A percentile compares a stretch with the other conserved stretches of the same genome.
Conservation (phyloP, 2,113 vertebrate species). For the Xiphias gladius region DNA sequence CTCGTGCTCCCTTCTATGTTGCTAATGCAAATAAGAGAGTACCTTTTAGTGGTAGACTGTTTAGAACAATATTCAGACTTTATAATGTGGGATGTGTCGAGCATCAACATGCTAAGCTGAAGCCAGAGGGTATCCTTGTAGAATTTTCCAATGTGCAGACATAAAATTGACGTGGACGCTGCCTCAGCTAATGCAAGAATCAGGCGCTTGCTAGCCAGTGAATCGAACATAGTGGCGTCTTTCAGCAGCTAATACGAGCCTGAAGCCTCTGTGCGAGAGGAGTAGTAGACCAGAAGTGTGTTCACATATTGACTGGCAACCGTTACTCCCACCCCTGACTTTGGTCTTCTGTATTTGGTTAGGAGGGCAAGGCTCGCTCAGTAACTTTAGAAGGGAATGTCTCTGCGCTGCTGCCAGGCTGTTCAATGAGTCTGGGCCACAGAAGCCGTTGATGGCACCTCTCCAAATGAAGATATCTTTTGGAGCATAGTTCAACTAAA, state of each 20-base stretch:
- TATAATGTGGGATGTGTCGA: not conserved
- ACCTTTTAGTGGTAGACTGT: not conserved
- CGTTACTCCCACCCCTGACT: not conserved
- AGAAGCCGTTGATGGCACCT: not conserved
- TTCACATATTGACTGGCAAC: not conserved
- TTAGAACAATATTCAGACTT: not conserved
- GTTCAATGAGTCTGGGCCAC: not conserved
- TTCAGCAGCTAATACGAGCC: not conserved
- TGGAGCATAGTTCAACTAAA: too few relatives aligned
- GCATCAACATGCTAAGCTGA: not conserved
- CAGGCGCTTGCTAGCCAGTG: not conserved
- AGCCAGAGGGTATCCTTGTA: not conserved
- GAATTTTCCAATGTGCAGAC: not conserved
- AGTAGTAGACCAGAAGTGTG: not conserved
- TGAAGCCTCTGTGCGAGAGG: not conserved
- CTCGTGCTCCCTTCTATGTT: not conserved
- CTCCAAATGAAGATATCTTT: too few relatives aligned
- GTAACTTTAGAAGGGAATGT: not conserved
- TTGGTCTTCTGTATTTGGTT: not conserved
- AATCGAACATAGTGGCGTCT: not conserved
- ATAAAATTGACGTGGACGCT: not conserved
- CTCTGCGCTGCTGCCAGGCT: not conserved
- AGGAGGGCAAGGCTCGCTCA: too few relatives aligned
- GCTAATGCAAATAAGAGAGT: not conserved
- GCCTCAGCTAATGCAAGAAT: not conserved